Percentiles rank a stretch among this genome's conserved stretches.
These are phyloP conservation scores for Dasyurus viverrinus DNA, from an alignment of 2,113 vertebrate genomes.

Conservation along the genomic window DNA sequence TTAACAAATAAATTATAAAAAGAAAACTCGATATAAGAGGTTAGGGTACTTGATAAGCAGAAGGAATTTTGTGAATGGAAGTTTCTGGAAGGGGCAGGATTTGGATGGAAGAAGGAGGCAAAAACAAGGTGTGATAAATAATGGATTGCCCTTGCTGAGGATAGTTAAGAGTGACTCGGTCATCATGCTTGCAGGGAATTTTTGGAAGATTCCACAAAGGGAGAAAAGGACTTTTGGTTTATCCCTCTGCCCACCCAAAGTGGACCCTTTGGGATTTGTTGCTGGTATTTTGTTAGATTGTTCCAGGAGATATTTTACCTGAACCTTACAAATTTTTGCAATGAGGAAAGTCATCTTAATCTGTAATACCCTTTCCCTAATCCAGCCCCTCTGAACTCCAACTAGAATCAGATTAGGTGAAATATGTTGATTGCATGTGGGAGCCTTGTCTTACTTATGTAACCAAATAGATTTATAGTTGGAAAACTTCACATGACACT, in stretches of 20 bases:
- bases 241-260: neutral
- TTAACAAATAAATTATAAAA: constrained; percentile 17
- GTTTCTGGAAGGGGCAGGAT: neutral
- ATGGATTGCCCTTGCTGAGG: neutral
- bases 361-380: neutral
- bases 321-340: neutral
- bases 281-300: neutral
- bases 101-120: constrained; percentile 7
- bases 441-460: neutral
- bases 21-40: neutral
- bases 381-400: neutral
- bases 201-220: neutral
- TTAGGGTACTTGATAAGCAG: neutral
- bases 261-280: neutral
- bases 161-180: neutral
- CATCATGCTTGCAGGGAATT: neutral
- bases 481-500: neutral
- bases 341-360: neutral
- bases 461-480: neutral
- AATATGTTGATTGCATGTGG: neutral
- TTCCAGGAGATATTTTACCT: neutral
- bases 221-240: neutral
- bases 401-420: neutral
- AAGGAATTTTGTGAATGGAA: neutral
- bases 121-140: neutral